Conservation (phyloP, 2,888 invertebrate species). For the Exephanes ischioxanthus region DNA sequence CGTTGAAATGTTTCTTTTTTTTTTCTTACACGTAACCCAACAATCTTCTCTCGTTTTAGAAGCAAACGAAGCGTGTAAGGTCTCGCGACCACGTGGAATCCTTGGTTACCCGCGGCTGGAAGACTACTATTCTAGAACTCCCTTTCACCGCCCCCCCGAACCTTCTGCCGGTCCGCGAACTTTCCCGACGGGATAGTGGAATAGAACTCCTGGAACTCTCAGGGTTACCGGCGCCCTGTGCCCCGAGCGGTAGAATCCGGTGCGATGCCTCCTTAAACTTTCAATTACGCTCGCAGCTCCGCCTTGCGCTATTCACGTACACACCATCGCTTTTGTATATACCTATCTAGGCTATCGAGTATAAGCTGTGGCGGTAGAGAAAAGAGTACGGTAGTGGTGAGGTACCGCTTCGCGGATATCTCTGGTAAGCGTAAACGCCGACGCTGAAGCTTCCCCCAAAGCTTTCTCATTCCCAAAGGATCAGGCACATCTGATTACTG, state of each 20-base stretch:
- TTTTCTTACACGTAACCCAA: too few relatives aligned
- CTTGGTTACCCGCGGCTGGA: constrained; percentile 1
- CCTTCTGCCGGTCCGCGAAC: constrained; percentile 2
- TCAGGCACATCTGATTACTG: constrained; percentile 78
- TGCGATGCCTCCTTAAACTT: constrained; percentile 69
- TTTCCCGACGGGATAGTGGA: constrained; percentile 48
- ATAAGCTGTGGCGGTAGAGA: constrained; percentile 13
- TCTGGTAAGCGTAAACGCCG: constrained; percentile 26
- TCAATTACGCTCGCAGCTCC: constrained; percentile 72
- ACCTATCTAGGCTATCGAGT: constrained; percentile 1
- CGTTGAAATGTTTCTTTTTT: too few relatives aligned
- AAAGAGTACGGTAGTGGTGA: constrained; percentile 68
- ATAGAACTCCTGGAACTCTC: constrained; percentile 59
- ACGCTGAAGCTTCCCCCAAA: constrained; percentile 37
- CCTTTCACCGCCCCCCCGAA: constrained; percentile 5
- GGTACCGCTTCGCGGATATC: constrained; percentile 53
- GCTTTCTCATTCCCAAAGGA: constrained; percentile 74
- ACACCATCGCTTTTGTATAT: not conserved
- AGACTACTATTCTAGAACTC: constrained; percentile 1
- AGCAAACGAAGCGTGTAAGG: not conserved
- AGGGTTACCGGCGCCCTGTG: constrained; percentile 29
- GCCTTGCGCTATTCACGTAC: constrained; percentile 8
- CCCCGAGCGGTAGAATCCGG: constrained; percentile 30
- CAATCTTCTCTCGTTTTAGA: not conserved
- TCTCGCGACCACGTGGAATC: constrained; percentile 1